Percentiles rank a stretch among this genome's conserved stretches.
phyloP scores from a whole-genome alignment of 2,797 vertebrate species.

The Xiphorhynchus erythropygius region DNA sequence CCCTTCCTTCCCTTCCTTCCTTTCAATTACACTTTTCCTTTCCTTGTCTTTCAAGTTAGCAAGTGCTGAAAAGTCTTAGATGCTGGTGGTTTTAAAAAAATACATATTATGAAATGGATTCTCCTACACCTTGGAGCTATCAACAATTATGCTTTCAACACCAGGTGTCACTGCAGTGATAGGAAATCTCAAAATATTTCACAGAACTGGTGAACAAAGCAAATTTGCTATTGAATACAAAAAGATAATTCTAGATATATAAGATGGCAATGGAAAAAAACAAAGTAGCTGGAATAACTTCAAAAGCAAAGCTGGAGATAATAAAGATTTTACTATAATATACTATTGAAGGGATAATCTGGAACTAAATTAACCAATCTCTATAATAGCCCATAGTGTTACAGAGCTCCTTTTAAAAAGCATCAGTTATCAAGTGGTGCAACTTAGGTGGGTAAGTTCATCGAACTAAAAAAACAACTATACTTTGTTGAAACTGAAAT shows the following conservation, averaged over 20 bases:
- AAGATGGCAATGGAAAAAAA: background rate
- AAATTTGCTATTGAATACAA: background rate
- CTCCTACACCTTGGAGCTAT: background rate
- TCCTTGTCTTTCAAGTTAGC: background rate
- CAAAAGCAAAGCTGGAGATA: background rate
- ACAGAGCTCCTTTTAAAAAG: background rate
- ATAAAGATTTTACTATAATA: background rate
- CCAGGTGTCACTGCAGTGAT: conserved; percentile 64
- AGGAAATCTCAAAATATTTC: conserved; percentile 11
- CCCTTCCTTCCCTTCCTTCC: no score
- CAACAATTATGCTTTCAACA: conserved; percentile 5
- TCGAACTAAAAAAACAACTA: background rate
- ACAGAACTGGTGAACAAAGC: background rate
- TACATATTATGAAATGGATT: background rate
- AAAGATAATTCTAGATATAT: background rate
- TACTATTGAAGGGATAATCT: background rate
- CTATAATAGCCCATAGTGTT: background rate
- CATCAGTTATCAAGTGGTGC: background rate
- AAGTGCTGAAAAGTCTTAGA: background rate
- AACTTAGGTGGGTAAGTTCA: background rate
- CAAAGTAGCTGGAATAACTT: background rate
- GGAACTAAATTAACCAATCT: background rate
- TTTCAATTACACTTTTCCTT: background rate
- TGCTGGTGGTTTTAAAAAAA: background rate
- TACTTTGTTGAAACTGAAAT: background rate